Base-by-base conservation (phyloP, 1,140 invertebrate genomes). In the Calliopsis andreniformis region DNA sequence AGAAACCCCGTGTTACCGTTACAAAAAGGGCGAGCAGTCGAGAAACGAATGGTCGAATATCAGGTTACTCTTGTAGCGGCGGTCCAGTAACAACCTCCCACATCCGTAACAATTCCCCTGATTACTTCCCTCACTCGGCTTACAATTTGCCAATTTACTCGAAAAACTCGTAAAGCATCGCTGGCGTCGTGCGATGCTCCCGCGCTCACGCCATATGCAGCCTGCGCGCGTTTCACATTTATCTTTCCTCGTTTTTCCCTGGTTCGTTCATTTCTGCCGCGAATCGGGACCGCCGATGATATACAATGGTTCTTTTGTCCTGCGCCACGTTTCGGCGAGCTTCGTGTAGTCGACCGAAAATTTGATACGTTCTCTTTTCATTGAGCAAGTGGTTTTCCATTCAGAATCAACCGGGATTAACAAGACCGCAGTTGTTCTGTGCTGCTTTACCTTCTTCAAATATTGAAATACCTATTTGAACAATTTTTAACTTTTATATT, bases 91-190 rank as follows among this genome's bases (percentile, higher is more conserved):
- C 88, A 73, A 81, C 86, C 85, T 86, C 89, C 88, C 84, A 86
- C 87, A 84, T 88, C 79, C 87, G 83, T 83, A 87, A 91, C 88
- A 90, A 89, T 90, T 87, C 85, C 80, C 80, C 88, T 89, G 89
- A 91, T 92, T 91, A 91, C 89, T 87, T 84, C 80, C 78, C 79
- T n/a, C 59, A 79, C 76, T 39, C 45, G 78, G 72, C 70, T 86
- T 82, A 89, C 87, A 86, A 86, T 92, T 90, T 87, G 86, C 89
- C 89, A 90, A 91, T 91, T 90, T 88, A 87, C 61, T 77, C 82
- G 66, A 81, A 80, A 91, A 90, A 85, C 76, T 86, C 85, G 81
- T 89, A 87, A 89, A 86, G 72, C 83, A 88, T 86, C 76, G 76
- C 69, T 43, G n/a, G 47, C 59, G 51, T 76, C 62, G 43, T 30